phyloP scores from a whole-genome alignment of 2,888 invertebrate genomes.

The Lysandra bellargus region DNA sequence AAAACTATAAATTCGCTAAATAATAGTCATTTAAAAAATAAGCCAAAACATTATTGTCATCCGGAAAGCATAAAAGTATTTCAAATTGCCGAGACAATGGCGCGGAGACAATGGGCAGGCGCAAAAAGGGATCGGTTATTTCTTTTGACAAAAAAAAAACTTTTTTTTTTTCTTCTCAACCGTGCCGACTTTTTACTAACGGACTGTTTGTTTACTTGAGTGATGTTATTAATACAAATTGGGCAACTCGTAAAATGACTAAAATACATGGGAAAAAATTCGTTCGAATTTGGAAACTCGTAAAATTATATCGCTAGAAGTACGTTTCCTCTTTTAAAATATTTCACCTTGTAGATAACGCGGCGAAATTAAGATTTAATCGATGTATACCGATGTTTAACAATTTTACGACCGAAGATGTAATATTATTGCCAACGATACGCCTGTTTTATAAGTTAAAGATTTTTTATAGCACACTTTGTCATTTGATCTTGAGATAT shows the following conservation, averaged over 20 bases:
- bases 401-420: conserved; percentile 10
- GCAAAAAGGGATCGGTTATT: conserved; percentile 69
- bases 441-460: background rate
- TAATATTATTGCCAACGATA: background rate
- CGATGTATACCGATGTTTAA: conserved; percentile 14
- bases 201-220: conserved; percentile 69
- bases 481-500: background rate
- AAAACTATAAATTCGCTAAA: conserved; percentile 72
- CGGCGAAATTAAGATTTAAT: conserved; percentile 7
- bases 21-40: conserved; percentile 69
- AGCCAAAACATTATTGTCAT: conserved; percentile 75
- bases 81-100: conserved; percentile 77
- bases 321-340: conserved; percentile 19
- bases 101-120: conserved; percentile 71
- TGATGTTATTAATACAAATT: conserved; percentile 55
- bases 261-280: conserved; percentile 38
- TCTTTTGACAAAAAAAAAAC: conserved; percentile 58
- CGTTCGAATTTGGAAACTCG: conserved; percentile 35
- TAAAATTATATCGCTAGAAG: conserved; percentile 35
- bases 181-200: conserved; percentile 62
- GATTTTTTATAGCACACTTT: conserved; percentile 6
- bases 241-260: conserved; percentile 40
- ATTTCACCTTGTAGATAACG: background rate
- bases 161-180: conserved; percentile 59
- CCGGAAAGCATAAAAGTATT: conserved; percentile 79